Evolutionary conservation across 2,797 vertebrate genomes (phyloP).

Genomic region (Xiphorhynchus erythropygius): DNA sequence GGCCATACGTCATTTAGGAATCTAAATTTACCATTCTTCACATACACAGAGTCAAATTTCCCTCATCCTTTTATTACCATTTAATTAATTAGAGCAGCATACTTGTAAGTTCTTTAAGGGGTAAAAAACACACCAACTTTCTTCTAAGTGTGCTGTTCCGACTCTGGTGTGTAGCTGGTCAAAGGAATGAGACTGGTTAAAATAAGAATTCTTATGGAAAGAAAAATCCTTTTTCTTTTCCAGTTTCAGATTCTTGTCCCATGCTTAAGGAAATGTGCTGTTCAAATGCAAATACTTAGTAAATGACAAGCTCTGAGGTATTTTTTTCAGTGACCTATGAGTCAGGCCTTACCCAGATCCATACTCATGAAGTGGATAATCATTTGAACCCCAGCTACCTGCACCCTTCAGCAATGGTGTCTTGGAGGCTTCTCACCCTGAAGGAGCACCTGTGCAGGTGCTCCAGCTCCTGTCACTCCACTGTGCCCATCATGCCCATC

Average conservation of each 20-base stretch:
- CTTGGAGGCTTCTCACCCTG: background rate
- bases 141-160: background rate
- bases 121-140: background rate
- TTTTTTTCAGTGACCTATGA: background rate
- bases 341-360: background rate
- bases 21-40: background rate
- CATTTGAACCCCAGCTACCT: background rate
- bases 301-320: background rate
- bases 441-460: background rate
- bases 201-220: background rate
- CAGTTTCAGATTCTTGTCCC: background rate
- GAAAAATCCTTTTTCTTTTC: background rate
- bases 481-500: background rate
- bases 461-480: background rate
- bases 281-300: background rate
- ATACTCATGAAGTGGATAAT: background rate
- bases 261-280: background rate
- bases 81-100: background rate
- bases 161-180: background rate
- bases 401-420: background rate
- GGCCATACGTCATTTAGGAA: background rate
- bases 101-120: background rate
- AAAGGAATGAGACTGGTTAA: background rate
- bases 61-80: background rate
- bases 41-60: background rate